Conservation (phyloP, 2,113 vertebrate species). For the Gymnocephalus cernua region DNA sequence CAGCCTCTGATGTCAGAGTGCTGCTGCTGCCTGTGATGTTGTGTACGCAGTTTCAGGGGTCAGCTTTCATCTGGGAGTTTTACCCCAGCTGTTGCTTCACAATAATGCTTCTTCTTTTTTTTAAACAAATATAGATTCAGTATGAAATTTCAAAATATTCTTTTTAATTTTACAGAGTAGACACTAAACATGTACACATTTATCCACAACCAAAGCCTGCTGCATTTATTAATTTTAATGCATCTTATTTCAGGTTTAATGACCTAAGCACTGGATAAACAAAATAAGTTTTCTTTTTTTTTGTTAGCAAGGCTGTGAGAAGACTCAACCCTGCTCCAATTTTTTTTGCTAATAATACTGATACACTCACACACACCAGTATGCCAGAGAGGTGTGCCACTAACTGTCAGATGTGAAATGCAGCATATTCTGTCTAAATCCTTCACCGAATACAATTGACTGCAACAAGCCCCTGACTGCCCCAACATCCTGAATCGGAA, state of each 20-base stretch:
- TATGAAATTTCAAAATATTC: not conserved
- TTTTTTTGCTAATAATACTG: constrained; percentile 25
- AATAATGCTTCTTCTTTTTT: not conserved
- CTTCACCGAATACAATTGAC: constrained; percentile 12
- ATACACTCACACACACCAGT: not conserved
- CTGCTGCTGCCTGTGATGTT: constrained; percentile 16
- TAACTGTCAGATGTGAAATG: constrained; percentile 28
- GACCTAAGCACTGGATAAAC: not conserved
- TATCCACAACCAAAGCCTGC: not conserved
- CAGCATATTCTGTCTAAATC: constrained; percentile 27
- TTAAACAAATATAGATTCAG: not conserved
- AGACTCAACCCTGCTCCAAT: not conserved
- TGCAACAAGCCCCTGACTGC: not conserved
- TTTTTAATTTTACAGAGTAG: not conserved
- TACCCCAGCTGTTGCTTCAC: not conserved
- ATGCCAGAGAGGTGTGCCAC: not conserved
- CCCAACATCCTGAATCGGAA: not conserved
- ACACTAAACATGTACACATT: not conserved
- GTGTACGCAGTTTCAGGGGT: constrained; percentile 47
- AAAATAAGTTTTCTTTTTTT: not conserved
- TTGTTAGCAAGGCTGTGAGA: not conserved
- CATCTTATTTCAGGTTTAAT: no score
- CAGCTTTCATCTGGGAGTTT: constrained; percentile 27
- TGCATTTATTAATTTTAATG: not conserved
- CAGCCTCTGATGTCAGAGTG: constrained; percentile 37